Evolutionary conservation across 2,797 vertebrate species (phyloP).

Genomic region (Podarcis siculus): DNA sequence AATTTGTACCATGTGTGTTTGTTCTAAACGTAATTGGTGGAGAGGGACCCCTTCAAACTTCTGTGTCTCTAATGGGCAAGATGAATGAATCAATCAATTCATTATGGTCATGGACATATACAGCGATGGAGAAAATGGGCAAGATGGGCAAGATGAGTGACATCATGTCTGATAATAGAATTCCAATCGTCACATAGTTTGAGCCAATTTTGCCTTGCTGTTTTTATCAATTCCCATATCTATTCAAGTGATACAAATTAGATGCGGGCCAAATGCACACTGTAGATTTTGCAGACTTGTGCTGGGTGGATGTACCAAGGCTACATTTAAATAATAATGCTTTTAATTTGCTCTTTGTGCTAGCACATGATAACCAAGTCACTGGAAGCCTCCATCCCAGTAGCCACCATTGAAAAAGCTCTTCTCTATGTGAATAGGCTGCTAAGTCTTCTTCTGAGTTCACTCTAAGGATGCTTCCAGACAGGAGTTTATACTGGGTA

Average conservation of each 20-base stretch:
- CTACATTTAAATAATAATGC: neutral
- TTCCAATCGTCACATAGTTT: neutral
- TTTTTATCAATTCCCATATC: neutral
- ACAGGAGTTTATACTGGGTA: too few species aligned
- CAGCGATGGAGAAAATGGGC: too few species aligned
- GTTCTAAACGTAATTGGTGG: neutral
- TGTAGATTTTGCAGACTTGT: neutral
- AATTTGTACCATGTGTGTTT: neutral
- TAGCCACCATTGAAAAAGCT: neutral
- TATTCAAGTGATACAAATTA: neutral
- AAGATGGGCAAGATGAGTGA: neutral
- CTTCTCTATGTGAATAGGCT: neutral
- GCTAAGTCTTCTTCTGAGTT: neutral
- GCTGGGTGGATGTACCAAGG: neutral
- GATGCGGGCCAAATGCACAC: neutral
- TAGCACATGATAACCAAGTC: neutral
- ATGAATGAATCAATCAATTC: too few species aligned
- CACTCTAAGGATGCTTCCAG: neutral
- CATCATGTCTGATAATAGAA: neutral
- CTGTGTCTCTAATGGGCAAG: neutral
- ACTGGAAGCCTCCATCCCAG: neutral
- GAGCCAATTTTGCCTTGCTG: neutral
- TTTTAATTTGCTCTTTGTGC: neutral
- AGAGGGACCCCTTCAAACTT: neutral
- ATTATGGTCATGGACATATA: too few species aligned